Evolutionary conservation across 2,113 vertebrate genomes (phyloP).

Genomic region (Chinchilla lanigera): DNA sequence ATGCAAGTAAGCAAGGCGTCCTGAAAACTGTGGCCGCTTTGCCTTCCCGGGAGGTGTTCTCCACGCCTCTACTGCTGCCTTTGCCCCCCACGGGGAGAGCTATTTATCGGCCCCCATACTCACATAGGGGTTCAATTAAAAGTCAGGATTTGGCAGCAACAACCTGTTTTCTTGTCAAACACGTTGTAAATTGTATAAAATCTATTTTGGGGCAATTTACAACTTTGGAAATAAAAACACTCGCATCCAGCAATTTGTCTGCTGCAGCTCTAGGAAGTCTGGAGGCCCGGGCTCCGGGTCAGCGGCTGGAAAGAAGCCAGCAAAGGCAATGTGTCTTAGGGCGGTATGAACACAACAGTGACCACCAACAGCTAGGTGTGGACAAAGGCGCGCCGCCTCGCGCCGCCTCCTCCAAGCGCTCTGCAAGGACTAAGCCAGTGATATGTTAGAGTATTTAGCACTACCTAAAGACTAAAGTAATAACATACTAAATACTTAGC

Average conservation of each 20-base stretch:
- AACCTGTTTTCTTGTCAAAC: constrained; percentile 82
- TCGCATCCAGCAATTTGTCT: constrained; percentile 82
- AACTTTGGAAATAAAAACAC: constrained; percentile 80
- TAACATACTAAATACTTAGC: neutral
- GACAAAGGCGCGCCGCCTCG: neutral
- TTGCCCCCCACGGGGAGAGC: constrained; percentile 4
- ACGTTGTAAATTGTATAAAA: constrained; percentile 76
- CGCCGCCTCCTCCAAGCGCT: neutral
- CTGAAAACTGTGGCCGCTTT: neutral
- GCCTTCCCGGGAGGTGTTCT: constrained; percentile 6
- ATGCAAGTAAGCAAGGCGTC: constrained; percentile 7
- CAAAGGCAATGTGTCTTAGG: neutral
- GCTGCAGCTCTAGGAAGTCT: constrained; percentile 80
- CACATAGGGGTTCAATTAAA: constrained; percentile 80
- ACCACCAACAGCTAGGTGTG: constrained; percentile 28
- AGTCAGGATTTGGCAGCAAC: constrained; percentile 70
- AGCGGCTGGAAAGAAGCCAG: constrained; percentile 75
- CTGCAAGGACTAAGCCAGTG: neutral
- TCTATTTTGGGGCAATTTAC: constrained; percentile 86
- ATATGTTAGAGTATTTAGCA: neutral
- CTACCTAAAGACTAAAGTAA: neutral
- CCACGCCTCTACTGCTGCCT: constrained; percentile 22
- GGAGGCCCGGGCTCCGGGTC: constrained; percentile 79
- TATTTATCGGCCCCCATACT: constrained; percentile 71
- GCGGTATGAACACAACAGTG: neutral